Percentiles rank a stretch among this genome's conserved stretches.
Evolutionary conservation across 2,797 vertebrate genomes (phyloP).

Genomic region (Muraenolepis orangiensis): DNA sequence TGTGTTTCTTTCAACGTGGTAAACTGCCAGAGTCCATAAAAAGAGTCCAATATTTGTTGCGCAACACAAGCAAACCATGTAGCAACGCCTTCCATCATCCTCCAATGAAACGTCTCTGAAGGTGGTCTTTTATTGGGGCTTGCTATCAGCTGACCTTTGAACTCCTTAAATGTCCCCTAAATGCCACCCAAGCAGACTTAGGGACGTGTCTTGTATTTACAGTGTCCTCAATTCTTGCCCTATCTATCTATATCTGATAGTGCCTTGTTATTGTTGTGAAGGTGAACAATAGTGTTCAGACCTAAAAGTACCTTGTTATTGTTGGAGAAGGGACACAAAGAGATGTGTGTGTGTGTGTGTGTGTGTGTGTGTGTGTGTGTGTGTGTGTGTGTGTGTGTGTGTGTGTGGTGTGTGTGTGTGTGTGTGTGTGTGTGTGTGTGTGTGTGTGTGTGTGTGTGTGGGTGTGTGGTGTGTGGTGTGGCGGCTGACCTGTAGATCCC

Average conservation of each 20-base stretch:
- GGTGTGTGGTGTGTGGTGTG: background rate
- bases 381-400: background rate
- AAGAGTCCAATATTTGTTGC: background rate
- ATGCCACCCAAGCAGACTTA: background rate
- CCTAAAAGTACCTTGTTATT: background rate
- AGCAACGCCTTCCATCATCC: background rate
- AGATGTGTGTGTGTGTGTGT: background rate
- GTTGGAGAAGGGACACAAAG: too few species aligned
- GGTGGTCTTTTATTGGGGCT: background rate
- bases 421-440: slow-evolving; percentile 9
- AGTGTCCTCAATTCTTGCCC: background rate
- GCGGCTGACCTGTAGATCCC: slow-evolving; percentile 88
- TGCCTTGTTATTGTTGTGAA: background rate
- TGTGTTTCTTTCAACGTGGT: background rate
- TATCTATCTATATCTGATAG: background rate
- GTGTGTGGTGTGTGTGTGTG: background rate
- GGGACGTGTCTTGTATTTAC: background rate
- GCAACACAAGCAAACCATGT: background rate
- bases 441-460: background rate
- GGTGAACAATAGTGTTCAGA: background rate
- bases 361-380: background rate
- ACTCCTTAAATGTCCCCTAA: too few species aligned
- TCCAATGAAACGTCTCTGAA: background rate
- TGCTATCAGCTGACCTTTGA: background rate
- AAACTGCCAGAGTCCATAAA: background rate